A percentile compares a stretch with the other conserved stretches of the same genome.
These are phyloP conservation scores for Xenopus tropicalis DNA, from an alignment of 2,113 vertebrate genomes.

Conservation along the genomic window UCB_Xtro_10.0 CM004450.2:43742001-43742500, in stretches of 20 bases:
- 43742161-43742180: too few relatives aligned
- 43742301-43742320: constrained; percentile 49
- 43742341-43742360: constrained; percentile 67
- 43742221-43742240: constrained; percentile 60
- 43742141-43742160: too few relatives aligned
- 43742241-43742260: constrained; percentile 55
- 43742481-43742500: constrained; percentile 59
- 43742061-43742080: too few relatives aligned
- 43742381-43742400: constrained; percentile 58
- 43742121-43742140: too few relatives aligned
- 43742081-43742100: too few relatives aligned
- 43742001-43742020: too few relatives aligned
- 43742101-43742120: too few relatives aligned
- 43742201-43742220: constrained; percentile 62
- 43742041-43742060: too few relatives aligned
- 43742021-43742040: too few relatives aligned
- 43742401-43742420: constrained; percentile 60
- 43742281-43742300: constrained; percentile 71
- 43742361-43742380: constrained; percentile 66
- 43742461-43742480: constrained; percentile 58
- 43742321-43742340: constrained; percentile 60
- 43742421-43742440: constrained; percentile 65
- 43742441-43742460: constrained; percentile 58
- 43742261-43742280: constrained; percentile 68
- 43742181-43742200: constrained; percentile 40